A percentile compares a stretch with the other conserved stretches of the same genome.
Evolutionary conservation across 2,888 invertebrate genomes (phyloP).

Genomic region (Campaea margaritaria): DNA sequence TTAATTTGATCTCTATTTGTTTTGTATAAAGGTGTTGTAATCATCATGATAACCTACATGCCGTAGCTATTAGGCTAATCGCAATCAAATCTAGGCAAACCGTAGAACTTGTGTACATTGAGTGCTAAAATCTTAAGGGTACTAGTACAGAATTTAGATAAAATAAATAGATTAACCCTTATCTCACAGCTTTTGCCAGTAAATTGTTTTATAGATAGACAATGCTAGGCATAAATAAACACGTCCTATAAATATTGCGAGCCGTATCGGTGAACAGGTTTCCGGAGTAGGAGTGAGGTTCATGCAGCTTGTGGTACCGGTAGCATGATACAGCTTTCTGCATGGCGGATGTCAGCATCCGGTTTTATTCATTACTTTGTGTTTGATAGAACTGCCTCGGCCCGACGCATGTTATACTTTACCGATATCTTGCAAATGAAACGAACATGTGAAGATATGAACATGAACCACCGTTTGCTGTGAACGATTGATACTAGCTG

Average conservation of each 20-base stretch:
- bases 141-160: conserved; percentile 25
- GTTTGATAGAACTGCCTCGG: conserved; percentile 82
- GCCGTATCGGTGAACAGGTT: conserved; percentile 21
- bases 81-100: conserved; percentile 19
- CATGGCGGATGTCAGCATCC: conserved; percentile 82
- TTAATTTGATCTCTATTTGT: conserved; percentile 1
- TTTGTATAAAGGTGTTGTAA: conserved; percentile 17
- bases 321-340: conserved; percentile 84
- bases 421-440: conserved; percentile 46
- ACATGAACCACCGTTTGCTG: conserved; percentile 59
- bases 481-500: conserved; percentile 64
- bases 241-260: conserved; percentile 24
- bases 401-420: conserved; percentile 81
- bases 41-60: conserved; percentile 4
- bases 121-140: conserved; percentile 13
- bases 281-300: conserved; percentile 48
- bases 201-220: conserved; percentile 23
- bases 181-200: conserved; percentile 35
- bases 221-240: conserved; percentile 24
- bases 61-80: conserved; percentile 7
- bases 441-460: conserved; percentile 60
- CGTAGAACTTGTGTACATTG: conserved; percentile 15
- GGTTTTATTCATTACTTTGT: conserved; percentile 77
- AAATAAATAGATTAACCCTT: conserved; percentile 28
- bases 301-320: conserved; percentile 72